Evolutionary conservation across 2,888 invertebrate genomes (phyloP).

Genomic region (Notodonta ziczac): DNA sequence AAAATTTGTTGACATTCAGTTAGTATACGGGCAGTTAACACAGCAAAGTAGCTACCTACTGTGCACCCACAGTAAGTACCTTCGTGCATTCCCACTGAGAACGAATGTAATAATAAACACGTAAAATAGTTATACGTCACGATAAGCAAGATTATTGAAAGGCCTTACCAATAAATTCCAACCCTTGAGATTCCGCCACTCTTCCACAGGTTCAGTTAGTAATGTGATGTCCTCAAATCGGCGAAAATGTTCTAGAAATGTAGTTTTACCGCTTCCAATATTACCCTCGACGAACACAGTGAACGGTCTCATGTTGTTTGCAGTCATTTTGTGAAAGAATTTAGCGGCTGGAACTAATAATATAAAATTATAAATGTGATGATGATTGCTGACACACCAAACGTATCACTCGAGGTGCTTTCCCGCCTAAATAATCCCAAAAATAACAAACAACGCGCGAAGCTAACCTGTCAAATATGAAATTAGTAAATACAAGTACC

Average conservation of each 20-base stretch:
- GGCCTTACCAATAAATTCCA: constrained; percentile 88
- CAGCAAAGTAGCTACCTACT: no score
- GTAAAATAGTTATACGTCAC: no score
- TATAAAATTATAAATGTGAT: not conserved
- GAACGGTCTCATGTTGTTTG: constrained; percentile 85
- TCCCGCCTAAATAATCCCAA: constrained; percentile 68
- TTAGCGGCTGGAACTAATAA: constrained; percentile 39
- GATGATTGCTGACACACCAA: not conserved
- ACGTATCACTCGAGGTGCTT: constrained; percentile 28
- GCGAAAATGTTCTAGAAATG: constrained; percentile 92
- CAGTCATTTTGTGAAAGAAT: constrained; percentile 58
- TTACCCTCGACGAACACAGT: constrained; percentile 95
- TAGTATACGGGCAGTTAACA: no score
- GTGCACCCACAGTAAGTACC: no score
- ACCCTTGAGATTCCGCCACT: constrained; percentile 92
- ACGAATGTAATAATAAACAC: no score
- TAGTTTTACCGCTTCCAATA: constrained; percentile 96
- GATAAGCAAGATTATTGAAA: not conserved
- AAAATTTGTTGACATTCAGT: no score
- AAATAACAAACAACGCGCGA: constrained; percentile 59
- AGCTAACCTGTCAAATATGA: constrained; percentile 51
- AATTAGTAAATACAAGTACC: constrained; percentile 59
- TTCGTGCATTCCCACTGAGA: no score
- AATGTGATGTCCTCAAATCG: constrained; percentile 88
- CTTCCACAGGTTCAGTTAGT: constrained; percentile 91